Base-by-base conservation (phyloP, 2,113 vertebrate genomes). In the Limnothrissa miodon region DNA sequence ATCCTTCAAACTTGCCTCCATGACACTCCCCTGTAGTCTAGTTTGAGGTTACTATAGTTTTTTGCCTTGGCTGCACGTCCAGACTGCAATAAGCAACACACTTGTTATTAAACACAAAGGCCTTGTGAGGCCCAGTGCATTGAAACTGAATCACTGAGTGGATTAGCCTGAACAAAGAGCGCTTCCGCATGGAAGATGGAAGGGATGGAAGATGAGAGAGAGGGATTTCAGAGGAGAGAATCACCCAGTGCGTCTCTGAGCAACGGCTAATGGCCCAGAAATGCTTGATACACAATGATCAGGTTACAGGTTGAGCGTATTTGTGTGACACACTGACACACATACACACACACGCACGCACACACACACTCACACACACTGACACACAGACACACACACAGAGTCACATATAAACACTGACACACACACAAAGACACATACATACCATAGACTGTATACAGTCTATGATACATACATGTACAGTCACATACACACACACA, bases 1-100 rank as follows among this genome's bases (percentile, higher is more conserved):
- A 42, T 33, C 4, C 21, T 13, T 5, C 29, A 13, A 46, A 17
- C 90, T 94, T 87, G 98, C 97, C 97, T 98, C 97, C 97, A 98
- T 1, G 97, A 96, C 2, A 97, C 90, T 11, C 96, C 97, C 85
- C 86, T 95, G 91, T 95, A 97, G 9, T 94, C 85, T 15, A 10
- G 92, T 36, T 53, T 79, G 3, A 90, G 62, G 21, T 91, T 82
- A 0, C 89, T 59, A 51, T 93, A 4, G 45, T 86, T 93, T 36
- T 87, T 89, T 74, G 93, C 87, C 82, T 89, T 94, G 29, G 95
- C 96, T 39, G 95, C 97, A 17, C 88, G 86, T 0, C 90, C 97
- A 79, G 93, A 90, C 97, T 98, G 86, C 46, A 85, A 78, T 19
- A 56, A 74, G 10, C 1, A 83, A 0, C 45, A 84, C 42, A 83